These are phyloP conservation scores for Ephialtes manifestator DNA, from an alignment of 2,888 invertebrate species.

Conservation along the genomic window DNA sequence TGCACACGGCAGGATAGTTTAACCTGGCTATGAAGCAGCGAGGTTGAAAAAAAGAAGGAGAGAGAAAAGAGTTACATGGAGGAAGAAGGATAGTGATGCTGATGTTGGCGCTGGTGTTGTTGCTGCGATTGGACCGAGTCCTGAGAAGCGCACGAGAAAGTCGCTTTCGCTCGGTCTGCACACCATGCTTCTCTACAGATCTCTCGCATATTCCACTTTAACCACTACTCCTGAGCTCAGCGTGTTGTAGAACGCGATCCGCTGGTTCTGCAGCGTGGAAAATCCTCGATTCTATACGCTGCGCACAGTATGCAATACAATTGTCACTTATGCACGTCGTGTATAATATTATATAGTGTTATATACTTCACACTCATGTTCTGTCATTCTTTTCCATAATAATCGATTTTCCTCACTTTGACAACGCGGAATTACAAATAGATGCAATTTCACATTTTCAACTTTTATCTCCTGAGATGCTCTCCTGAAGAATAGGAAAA, in stretches of 20 bases:
- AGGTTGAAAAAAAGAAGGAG: conserved; percentile 16
- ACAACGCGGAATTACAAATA: conserved; percentile 55
- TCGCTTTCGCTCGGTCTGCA: conserved; percentile 66
- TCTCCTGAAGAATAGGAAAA: neutral
- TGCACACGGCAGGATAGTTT: conserved; percentile 34
- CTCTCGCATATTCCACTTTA: conserved; percentile 61
- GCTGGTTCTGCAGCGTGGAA: conserved; percentile 33
- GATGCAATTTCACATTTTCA: conserved; percentile 48
- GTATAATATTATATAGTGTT: conserved; percentile 10
- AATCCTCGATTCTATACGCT: conserved; percentile 38
- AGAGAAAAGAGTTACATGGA: neutral
- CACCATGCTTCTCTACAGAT: conserved; percentile 52
- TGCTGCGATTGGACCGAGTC: conserved; percentile 30
- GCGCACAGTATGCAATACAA: neutral
- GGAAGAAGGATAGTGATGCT: conserved; percentile 29
- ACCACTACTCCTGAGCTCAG: conserved; percentile 49
- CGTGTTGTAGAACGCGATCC: conserved; percentile 11
- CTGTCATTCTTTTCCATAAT: neutral
- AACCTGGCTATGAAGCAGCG: conserved; percentile 1
- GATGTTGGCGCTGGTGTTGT: conserved; percentile 2
- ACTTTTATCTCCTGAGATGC: neutral
- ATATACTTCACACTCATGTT: conserved; percentile 6
- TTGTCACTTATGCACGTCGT: conserved; percentile 19
- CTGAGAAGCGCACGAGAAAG: conserved; percentile 62
- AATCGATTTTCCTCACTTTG: conserved; percentile 59